Evolutionary conservation across 2,113 vertebrate species (phyloP).

Genomic region (Chionomys nivalis): DNA sequence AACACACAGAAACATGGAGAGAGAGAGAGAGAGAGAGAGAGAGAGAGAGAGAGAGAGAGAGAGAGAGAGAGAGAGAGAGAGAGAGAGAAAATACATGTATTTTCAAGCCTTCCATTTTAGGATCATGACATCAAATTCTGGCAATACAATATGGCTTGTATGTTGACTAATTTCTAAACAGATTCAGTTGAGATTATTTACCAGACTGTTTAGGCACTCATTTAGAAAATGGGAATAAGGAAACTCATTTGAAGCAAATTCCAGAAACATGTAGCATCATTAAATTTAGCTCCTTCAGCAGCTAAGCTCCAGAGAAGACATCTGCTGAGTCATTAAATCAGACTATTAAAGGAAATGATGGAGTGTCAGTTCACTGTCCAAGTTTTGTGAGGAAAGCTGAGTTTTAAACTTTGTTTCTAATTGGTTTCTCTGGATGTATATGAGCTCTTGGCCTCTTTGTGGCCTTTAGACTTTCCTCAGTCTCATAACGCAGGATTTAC

Average conservation of each 20-base stretch:
- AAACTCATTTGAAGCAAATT: slow-evolving; percentile 51
- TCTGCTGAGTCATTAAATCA: slow-evolving; percentile 70
- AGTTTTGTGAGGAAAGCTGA: slow-evolving; percentile 67
- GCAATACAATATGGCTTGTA: not conserved
- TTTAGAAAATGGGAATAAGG: slow-evolving; percentile 45
- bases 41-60: no score
- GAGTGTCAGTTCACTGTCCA: slow-evolving; percentile 5
- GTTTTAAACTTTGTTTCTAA: slow-evolving; percentile 66
- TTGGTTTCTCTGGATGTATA: slow-evolving; percentile 61
- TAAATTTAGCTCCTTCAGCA: slow-evolving; percentile 63
- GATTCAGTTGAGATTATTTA: not conserved
- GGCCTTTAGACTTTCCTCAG: slow-evolving; percentile 73
- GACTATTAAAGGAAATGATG: slow-evolving; percentile 46
- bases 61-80: no score
- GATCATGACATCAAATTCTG: not conserved
- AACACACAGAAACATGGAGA: not conserved
- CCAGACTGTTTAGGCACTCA: not conserved
- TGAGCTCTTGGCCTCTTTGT: slow-evolving; percentile 68
- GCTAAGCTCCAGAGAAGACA: slow-evolving; percentile 36
- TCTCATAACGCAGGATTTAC: slow-evolving; percentile 78
- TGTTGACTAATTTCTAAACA: slow-evolving; percentile 28
- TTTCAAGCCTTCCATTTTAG: not conserved
- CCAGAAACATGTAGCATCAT: slow-evolving; percentile 51
- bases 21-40: no score
- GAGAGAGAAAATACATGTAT: no score